Evolutionary conservation across 2,113 vertebrate species (phyloP).

Genomic region (Serilophus lunatus): DNA sequence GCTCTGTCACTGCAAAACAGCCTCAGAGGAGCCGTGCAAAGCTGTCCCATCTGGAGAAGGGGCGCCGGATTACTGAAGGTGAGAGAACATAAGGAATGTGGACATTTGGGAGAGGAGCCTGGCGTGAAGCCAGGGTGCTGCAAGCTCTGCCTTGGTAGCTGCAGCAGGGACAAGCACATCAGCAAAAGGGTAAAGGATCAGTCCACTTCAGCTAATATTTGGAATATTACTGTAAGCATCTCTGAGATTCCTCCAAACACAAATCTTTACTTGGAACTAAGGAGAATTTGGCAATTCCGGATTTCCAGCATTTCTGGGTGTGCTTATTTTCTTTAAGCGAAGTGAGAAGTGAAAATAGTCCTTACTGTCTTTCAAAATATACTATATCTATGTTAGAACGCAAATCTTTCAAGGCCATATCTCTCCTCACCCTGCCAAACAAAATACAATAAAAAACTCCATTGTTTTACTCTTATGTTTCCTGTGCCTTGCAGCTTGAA

Average conservation of each 20-base stretch:
- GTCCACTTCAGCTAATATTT: background rate
- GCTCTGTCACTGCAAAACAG: background rate
- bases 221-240: background rate
- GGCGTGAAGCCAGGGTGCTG: background rate
- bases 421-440: background rate
- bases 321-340: background rate
- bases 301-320: background rate
- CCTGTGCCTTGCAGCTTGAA: slow-evolving; percentile 9
- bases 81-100: background rate
- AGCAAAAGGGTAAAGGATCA: background rate
- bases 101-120: background rate
- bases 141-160: background rate
- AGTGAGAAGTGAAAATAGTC: background rate
- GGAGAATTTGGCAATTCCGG: background rate
- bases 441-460: background rate
- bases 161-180: background rate
- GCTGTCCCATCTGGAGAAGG: background rate
- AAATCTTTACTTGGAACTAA: background rate
- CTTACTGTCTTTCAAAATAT: background rate
- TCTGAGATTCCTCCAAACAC: background rate
- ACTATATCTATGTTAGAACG: background rate
- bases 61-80: background rate
- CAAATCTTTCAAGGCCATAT: background rate
- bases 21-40: background rate
- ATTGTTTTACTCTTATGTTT: slow-evolving; percentile 16